Evolutionary conservation across 2,888 invertebrate genomes (phyloP).

Genomic region (Papilio protenor): DNA sequence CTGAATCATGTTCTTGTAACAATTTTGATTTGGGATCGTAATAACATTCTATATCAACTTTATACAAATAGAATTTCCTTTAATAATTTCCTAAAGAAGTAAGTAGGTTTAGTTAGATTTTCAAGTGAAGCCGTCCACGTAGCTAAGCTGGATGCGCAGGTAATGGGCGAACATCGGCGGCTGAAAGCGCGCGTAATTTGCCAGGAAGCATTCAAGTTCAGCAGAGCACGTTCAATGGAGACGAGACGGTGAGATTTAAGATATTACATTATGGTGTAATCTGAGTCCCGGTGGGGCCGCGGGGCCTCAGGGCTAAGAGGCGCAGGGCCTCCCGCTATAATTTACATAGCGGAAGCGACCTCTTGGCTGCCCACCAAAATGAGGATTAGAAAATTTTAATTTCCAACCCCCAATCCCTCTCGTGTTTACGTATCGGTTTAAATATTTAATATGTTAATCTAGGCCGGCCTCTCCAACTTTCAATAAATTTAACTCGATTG

Average conservation of each 20-base stretch:
- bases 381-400: slow-evolving; percentile 76
- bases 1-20: not conserved
- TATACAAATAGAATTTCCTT: slow-evolving; percentile 23
- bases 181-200: slow-evolving; percentile 79
- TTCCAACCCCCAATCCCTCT: slow-evolving; percentile 70
- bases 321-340: slow-evolving; percentile 64
- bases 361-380: slow-evolving; percentile 70
- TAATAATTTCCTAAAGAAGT: not conserved
- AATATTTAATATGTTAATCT: slow-evolving; percentile 60
- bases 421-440: slow-evolving; percentile 76
- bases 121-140: slow-evolving; percentile 42
- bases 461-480: slow-evolving; percentile 65
- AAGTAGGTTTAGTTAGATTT: slow-evolving; percentile 23
- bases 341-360: slow-evolving; percentile 77
- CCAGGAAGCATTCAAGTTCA: slow-evolving; percentile 73
- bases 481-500: slow-evolving; percentile 72
- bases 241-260: slow-evolving; percentile 72
- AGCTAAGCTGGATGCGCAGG: slow-evolving; percentile 49
- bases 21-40: not conserved
- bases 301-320: slow-evolving; percentile 62
- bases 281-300: slow-evolving; percentile 64
- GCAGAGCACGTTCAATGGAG: slow-evolving; percentile 65
- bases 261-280: slow-evolving; percentile 81
- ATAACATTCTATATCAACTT: not conserved
- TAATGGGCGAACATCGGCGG: slow-evolving; percentile 53